Percentiles rank a stretch among this genome's conserved stretches.
Evolutionary conservation across 1,140 invertebrate species (phyloP).

Genomic region (Oscheius sp.): DNA sequence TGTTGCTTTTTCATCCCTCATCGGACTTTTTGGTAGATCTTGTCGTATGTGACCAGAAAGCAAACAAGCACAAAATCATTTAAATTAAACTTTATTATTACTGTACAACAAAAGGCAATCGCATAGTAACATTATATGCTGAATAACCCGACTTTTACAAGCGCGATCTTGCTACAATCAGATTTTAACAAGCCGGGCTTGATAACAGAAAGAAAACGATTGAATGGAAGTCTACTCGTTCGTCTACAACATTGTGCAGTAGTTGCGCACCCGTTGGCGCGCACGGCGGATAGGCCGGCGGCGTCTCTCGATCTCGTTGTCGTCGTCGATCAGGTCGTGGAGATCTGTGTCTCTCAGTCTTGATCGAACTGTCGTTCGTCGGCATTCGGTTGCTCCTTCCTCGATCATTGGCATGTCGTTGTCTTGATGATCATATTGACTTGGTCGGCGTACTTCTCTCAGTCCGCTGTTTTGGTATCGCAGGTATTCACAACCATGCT

Average conservation of each 20-base stretch:
- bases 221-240: conserved; percentile 7
- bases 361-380: conserved; percentile 23
- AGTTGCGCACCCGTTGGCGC: conserved; percentile 31
- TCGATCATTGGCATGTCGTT: conserved; percentile 33
- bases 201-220: not conserved
- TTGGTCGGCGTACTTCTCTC: not conserved
- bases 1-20: too few relatives aligned
- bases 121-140: not conserved
- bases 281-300: conserved; percentile 32
- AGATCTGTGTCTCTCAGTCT: conserved; percentile 6
- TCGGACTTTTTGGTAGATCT: too few relatives aligned
- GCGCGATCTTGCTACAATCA: not conserved
- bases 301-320: conserved; percentile 24
- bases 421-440: not conserved
- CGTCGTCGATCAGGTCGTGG: conserved; percentile 9
- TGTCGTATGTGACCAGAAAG: too few relatives aligned
- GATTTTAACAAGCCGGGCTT: not conserved
- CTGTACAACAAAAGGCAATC: not conserved
- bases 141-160: conserved; percentile 4
- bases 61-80: too few relatives aligned
- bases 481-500: conserved; percentile 26
- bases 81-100: not conserved
- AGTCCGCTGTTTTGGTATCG: conserved; percentile 5
- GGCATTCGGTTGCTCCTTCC: conserved; percentile 32
- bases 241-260: conserved; percentile 33